Base-by-base conservation (phyloP, 2,888 invertebrate species). In the Archips crataeganus region DNA sequence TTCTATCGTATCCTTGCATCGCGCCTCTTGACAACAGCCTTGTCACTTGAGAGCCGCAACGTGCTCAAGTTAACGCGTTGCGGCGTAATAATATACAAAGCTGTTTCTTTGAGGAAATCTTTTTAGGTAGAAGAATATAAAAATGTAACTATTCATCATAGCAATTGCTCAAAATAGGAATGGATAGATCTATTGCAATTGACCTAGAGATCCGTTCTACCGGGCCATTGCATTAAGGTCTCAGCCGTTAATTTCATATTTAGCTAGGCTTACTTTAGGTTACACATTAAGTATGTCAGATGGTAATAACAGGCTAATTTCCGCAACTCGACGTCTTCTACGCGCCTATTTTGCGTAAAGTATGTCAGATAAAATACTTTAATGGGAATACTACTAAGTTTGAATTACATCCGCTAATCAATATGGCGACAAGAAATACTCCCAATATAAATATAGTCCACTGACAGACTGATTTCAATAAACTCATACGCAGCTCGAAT, bases 1-100 rank as follows among this genome's bases (percentile, higher is more conserved):
- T 54, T 39, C 39, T 61, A 39, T 61, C 36, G 61, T 10, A 15
- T 39, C 36, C 61, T 61, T 39, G 61, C 57, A 32, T 32, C 57
- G 39, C 34, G 23, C 23, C 34, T 49, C 65, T 65, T 39, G 65
- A 23, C 32, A 39, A 49, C 77, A 77, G 79, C 79, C 77, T 80
- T 77, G 77, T 79, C 75, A 74, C 70, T 71, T 77, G 76, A 82
- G 83, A 77, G 80, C 76, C 74, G 69, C 79, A 69, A 79, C 85
- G 85, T 86, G 86, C 79, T 80, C 76, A 83, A 85, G 83, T 78
- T 71, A 77, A 65, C 65, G 51, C 51, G 51, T 65, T 54, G 51
- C 36, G 49, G 34, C 65, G 49, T 65, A 51, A 65, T 65, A 11
- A 57, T 57, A 57, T 57, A 57, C 61, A 39, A 36, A 39, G 36